Evolutionary conservation across 2,797 vertebrate species (phyloP).

Genomic region (Hydrophis major): DNA sequence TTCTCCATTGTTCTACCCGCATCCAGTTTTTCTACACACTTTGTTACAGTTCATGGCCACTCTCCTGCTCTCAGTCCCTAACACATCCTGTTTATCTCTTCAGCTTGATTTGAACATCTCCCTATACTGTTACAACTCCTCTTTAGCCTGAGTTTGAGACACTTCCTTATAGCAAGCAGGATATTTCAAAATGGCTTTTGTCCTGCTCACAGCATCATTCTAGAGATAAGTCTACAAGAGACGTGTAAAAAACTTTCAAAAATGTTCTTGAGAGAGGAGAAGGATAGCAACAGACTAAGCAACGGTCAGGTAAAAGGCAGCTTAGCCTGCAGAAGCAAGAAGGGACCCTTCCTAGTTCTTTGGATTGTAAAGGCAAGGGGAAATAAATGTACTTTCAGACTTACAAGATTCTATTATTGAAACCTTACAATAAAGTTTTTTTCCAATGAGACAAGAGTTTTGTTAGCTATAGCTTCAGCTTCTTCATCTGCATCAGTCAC

Average conservation of each 20-base stretch:
- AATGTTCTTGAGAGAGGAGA: neutral
- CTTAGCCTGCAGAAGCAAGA: neutral
- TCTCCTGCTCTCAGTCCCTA: no score
- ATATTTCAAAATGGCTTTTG: no score
- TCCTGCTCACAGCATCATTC: neutral
- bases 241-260: neutral
- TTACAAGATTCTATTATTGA: neutral
- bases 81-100: no score
- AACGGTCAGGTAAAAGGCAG: neutral
- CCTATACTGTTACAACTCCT: no score
- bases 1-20: no score
- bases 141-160: no score
- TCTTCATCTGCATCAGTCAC: neutral
- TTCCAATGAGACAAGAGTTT: neutral
- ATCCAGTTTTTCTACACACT: no score
- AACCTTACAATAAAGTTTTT: neutral
- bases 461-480: neutral
- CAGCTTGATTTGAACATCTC: no score
- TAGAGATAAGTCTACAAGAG: neutral
- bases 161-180: no score
- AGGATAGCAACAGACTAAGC: neutral
- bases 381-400: neutral
- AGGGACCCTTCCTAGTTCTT: neutral
- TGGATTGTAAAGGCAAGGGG: neutral
- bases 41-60: no score